Base-by-base conservation (phyloP, 2,888 invertebrate genomes). In the Himalopsyche kuldschensis region DNA sequence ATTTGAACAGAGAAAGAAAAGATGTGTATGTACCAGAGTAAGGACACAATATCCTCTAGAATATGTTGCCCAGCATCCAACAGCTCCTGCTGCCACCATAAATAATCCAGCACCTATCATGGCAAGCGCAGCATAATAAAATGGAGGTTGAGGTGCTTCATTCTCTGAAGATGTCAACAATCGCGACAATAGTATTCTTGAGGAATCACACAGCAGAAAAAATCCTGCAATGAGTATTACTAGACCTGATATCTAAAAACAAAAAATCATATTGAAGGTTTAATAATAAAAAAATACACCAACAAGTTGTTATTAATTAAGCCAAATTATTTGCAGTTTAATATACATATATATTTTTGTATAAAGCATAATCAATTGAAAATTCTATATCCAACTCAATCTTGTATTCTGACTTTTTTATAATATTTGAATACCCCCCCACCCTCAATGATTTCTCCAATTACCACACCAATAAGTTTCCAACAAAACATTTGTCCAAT, bases 61-160 rank as follows among this genome's bases (percentile, higher is more conserved):
- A 87, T 95, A 96, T 0, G 95, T 94, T 0, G 96, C 96, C 96
- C 96, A 96, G 89, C 95, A 96, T 78, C 96, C 96, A 27, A 96
- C 89, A 76, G 96, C 93, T 4, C 95, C 94, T 0, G 94, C 93
- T 6, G 94, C 91, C 81, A 95, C 93, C 79, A 95, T 93, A 47
- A 94, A 89, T 81, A 96, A 91, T 0, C 96, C 96, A 0, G 95
- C 91, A 0, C 92, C 91, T n/a, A 95, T 92, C 79, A 95, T 89
- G 2, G 94, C 94, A 78, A 96, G 91, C 0, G 96, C 94, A 8
- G 95, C 91, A 88, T 96, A 96, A 88, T 96, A 95, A 87, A 96
- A 94, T 17, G 96, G 92, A 0, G 96, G 95, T 87, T 96, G 94
- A 0, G 93, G 93, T 83, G 95, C 89, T 48, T 92, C 91, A 79